Conservation (phyloP, 2,113 vertebrate species). For the Anoura caudifer region DNA sequence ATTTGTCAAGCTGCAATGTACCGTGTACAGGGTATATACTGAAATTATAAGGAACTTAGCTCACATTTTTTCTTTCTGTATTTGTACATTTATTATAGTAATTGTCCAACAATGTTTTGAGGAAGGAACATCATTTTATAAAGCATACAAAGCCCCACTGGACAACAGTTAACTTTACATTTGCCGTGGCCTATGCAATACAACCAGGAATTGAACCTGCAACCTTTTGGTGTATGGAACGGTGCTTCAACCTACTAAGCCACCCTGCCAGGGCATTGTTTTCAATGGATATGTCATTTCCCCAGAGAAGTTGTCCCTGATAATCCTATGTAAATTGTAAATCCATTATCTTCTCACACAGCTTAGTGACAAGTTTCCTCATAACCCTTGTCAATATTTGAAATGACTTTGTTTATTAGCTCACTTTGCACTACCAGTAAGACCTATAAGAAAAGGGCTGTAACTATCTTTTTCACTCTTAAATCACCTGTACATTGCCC, state of each 20-base stretch:
- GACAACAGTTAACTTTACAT: background rate
- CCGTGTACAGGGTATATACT: too few species aligned
- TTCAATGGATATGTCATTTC: background rate
- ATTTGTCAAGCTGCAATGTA: background rate
- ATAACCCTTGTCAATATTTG: background rate
- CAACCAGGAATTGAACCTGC: too few species aligned
- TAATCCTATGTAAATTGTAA: background rate
- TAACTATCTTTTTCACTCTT: background rate
- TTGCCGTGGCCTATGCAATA: background rate
- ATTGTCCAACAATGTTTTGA: background rate
- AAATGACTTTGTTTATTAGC: background rate
- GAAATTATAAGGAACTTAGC: background rate
- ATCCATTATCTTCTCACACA: background rate
- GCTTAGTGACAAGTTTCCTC: background rate
- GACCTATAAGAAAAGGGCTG: background rate
- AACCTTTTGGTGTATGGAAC: too few species aligned
- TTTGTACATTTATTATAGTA: background rate
- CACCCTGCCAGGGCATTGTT: background rate
- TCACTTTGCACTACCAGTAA: background rate
- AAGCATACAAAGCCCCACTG: background rate
- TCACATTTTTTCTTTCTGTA: background rate
- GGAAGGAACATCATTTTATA: background rate
- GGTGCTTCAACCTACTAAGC: too few species aligned
- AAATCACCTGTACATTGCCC: background rate
- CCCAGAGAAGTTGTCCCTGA: background rate